phyloP scores from a whole-genome alignment of 1,140 invertebrate species.

The Calliopsis andreniformis region DNA sequence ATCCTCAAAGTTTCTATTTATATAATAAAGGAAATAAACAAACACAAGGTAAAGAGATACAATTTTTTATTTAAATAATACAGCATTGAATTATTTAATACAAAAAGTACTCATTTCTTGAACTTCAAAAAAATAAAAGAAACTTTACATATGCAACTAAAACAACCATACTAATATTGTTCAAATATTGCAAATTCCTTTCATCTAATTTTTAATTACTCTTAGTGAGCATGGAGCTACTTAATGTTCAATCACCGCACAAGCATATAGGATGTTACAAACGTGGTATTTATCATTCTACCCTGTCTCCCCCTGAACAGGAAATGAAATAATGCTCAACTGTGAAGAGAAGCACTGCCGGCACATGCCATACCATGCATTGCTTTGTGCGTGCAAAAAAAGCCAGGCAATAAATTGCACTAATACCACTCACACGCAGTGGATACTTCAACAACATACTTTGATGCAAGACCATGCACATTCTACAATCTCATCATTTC shows the following conservation, averaged over 20 bases:
- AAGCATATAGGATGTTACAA: neutral
- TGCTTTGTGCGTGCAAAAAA: neutral
- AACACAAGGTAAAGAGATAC: too few species aligned
- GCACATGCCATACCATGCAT: slow-evolving; percentile 11
- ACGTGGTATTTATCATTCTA: slow-evolving; percentile 36
- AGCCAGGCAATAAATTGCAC: neutral
- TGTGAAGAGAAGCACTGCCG: neutral
- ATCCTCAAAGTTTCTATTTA: too few species aligned
- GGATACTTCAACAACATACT: neutral
- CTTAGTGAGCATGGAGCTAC: neutral
- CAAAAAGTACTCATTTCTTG: too few species aligned
- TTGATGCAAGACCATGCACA: neutral
- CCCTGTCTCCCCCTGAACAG: slow-evolving; percentile 31
- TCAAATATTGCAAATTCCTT: too few species aligned
- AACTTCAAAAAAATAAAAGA: too few species aligned
- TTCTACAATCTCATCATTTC: too few species aligned
- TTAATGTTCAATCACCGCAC: neutral
- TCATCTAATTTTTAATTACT: neutral
- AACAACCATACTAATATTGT: too few species aligned
- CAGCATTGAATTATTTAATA: neutral
- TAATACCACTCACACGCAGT: neutral
- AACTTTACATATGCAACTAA: too few species aligned
- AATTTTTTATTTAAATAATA: neutral
- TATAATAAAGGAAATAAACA: neutral
- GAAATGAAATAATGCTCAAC: slow-evolving; percentile 55